Conservation (phyloP, 2,888 invertebrate genomes). For the Melitaea athalia region DNA sequence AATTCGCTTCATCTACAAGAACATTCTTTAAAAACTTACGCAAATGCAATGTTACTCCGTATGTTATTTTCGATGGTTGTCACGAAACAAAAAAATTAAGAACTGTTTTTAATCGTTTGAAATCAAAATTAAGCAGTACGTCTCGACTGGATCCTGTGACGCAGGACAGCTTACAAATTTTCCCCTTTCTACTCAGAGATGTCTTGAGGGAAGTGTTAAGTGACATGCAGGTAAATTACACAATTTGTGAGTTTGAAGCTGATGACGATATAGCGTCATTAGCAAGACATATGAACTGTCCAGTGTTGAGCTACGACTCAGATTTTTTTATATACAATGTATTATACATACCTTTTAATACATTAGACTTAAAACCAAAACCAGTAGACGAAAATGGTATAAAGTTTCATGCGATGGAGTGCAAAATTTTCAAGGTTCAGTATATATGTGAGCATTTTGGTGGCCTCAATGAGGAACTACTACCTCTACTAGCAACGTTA, state of each 20-base stretch:
- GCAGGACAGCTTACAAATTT: conserved; percentile 81
- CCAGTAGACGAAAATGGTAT: conserved; percentile 51
- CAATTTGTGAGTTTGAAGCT: conserved; percentile 93
- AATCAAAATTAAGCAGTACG: conserved; percentile 83
- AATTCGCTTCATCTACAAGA: conserved; percentile 84
- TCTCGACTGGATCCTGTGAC: conserved; percentile 80
- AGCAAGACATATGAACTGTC: conserved; percentile 89
- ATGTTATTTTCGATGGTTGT: conserved; percentile 92
- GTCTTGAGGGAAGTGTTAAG: conserved; percentile 87
- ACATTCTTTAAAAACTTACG: conserved; percentile 87
- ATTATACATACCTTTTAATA: conserved; percentile 89
- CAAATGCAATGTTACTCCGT: conserved; percentile 86
- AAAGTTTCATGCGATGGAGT: conserved; percentile 78
- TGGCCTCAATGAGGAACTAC: conserved; percentile 84
- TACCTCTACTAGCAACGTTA: conserved; percentile 91
- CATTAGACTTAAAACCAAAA: conserved; percentile 80
- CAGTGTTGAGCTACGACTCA: conserved; percentile 95
- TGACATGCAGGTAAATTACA: conserved; percentile 85
- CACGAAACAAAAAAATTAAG: conserved; percentile 87
- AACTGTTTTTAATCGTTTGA: conserved; percentile 83
- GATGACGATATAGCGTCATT: conserved; percentile 93
- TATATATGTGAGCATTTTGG: conserved; percentile 85
- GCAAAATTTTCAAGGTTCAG: conserved; percentile 88
- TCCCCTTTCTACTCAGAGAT: conserved; percentile 88
- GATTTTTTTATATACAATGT: conserved; percentile 96